Evolutionary conservation across 2,888 invertebrate species (phyloP).

Genomic region (Ditula angustiorana): DNA sequence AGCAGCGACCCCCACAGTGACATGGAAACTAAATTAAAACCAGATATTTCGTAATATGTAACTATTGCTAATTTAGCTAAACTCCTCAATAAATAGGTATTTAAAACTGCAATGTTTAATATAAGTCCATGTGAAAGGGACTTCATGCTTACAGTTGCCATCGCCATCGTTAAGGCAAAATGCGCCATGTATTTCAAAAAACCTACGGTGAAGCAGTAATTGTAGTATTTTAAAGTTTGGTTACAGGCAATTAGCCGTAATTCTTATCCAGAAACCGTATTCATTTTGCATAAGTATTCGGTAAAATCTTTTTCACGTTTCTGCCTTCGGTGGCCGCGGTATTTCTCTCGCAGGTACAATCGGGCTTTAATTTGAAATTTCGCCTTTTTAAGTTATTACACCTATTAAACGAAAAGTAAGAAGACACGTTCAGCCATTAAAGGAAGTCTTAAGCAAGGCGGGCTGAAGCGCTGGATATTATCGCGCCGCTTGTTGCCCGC

Average conservation of each 20-base stretch:
- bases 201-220: too few relatives aligned
- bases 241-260: neutral
- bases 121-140: too few relatives aligned
- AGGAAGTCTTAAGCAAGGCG: slow-evolving; percentile 67
- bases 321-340: slow-evolving; percentile 4
- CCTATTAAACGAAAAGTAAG: slow-evolving; percentile 81
- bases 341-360: slow-evolving; percentile 39
- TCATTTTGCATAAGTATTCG: slow-evolving; percentile 16
- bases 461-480: slow-evolving; percentile 81
- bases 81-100: too few relatives aligned
- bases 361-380: slow-evolving; percentile 68
- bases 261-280: neutral
- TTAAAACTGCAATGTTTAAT: too few relatives aligned
- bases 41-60: too few relatives aligned
- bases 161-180: too few relatives aligned
- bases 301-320: slow-evolving; percentile 31
- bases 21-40: too few relatives aligned
- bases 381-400: slow-evolving; percentile 81
- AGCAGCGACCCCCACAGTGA: too few relatives aligned
- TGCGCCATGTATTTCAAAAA: too few relatives aligned
- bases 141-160: too few relatives aligned
- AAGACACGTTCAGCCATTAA: slow-evolving; percentile 83
- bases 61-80: too few relatives aligned
- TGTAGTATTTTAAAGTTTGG: too few relatives aligned
- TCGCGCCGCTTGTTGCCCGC: slow-evolving; percentile 86